Base-by-base conservation (phyloP, 2,113 vertebrate genomes). In the Stegostoma tigrinum region DNA sequence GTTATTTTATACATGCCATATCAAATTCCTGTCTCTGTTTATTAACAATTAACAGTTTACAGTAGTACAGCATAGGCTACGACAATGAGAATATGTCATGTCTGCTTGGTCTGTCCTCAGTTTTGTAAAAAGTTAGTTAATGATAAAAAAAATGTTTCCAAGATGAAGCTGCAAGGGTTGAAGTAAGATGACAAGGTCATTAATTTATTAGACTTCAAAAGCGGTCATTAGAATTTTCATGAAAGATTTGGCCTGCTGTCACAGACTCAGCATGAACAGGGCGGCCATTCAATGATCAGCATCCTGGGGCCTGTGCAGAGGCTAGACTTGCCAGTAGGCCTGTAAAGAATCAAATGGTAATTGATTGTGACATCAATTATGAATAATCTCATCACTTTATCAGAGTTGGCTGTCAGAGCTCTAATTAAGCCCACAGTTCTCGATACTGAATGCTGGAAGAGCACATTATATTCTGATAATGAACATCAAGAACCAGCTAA, bases 201-300 rank as follows among this genome's bases (percentile, higher is more conserved):
- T 98, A 98, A 98, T 98, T 98, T 98, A 98, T 98, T 97, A 98
- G 98, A 99, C 98, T 98, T 99, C 98, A 98, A 98, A 98, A 98
- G 97, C 98, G 98, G 98, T 98, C 97, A 97, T 97, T 97, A 98
- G 97, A 98, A 98, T 98, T 97, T 97, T 98, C 97, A 97, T 97
- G 98, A 97, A 98, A 98, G 98, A 97, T 97, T 97, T 97, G 97
- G 97, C 97, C 97, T 98, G 97, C 97, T 97, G 96, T 98, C 97
- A 96, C 97, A 97, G 96, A 97, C 98, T 97, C 97, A 97, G 97
- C 97, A 97, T 97, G 97, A 98, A 97, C 97, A 97, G 97, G 97
- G 98, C 97, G 97, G 97, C 97, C 97, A 96, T 96, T 97, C 97
- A 98, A 97, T 98, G 97, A 98, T 98, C 98, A 97, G 97, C 97